Percentiles rank a stretch among this genome's conserved stretches.
Conservation (phyloP, 53 echinoderm and acorn worm genomes). For the Crossaster papposus region DNA sequence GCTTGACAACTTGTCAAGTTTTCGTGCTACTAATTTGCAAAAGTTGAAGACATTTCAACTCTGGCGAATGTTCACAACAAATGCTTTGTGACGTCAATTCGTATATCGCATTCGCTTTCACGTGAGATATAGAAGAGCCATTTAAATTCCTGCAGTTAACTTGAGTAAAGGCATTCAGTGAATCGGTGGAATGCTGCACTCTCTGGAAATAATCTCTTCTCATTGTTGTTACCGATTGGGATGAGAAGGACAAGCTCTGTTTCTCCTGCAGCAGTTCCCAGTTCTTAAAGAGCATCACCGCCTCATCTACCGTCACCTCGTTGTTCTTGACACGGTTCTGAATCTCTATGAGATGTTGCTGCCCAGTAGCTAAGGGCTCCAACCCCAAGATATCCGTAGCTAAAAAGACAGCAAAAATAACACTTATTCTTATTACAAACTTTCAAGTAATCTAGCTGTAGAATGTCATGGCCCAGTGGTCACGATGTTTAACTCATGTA, state of each 20-base stretch:
- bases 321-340: conserved; percentile 70
- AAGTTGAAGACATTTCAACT: too few species aligned
- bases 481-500: too few species aligned
- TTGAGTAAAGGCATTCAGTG: neutral
- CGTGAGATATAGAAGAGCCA: too few species aligned
- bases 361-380: conserved; percentile 10
- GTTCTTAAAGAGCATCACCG: conserved; percentile 68
- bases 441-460: too few species aligned
- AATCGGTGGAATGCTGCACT: neutral
- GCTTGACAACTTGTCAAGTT: too few species aligned
- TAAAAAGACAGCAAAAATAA: neutral
- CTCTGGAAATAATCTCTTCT: neutral
- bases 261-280: conserved; percentile 53
- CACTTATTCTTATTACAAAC: too few species aligned
- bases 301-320: conserved; percentile 69
- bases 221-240: conserved; percentile 19
- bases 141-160: too few species aligned
- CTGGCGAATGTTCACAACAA: too few species aligned
- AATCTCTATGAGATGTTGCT: conserved; percentile 72
- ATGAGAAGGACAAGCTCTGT: neutral
- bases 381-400: neutral
- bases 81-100: too few species aligned
- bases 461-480: too few species aligned
- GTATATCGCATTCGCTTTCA: too few species aligned
- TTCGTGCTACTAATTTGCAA: too few species aligned